Base-by-base conservation (phyloP, 2,797 vertebrate genomes). In the Gouania willdenowi region DNA sequence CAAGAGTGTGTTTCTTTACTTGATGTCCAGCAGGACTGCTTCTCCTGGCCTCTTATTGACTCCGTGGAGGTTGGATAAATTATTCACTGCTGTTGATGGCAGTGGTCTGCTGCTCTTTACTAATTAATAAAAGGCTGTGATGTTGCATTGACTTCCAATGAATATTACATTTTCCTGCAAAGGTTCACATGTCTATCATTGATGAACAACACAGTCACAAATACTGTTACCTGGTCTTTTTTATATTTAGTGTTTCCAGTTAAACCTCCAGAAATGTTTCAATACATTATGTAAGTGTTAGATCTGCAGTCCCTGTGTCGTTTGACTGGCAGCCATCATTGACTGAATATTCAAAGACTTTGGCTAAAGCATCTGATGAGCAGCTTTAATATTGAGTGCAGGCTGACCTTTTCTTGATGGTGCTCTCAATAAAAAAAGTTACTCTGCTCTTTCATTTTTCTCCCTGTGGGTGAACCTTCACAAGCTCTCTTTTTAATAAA, bases 81-180 rank as follows among this genome's bases (percentile, higher is more conserved):
- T 64, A 79, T 82, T 80, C 37, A 77, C 46, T 26, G 18, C 35
- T 56, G 63, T 68, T 76, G 63, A 71, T 23, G 9, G 49, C 45
- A 33, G 24, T 35, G 39, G 56, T 61, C 50, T 37, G 27, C 28
- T 41, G 35, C 52, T 75, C 35, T 70, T 78, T 64, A 71, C 51
- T 70, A 62, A 80, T 81, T 40, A 66, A 78, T 74, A 49, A 66
- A 33, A 18, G 36, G 36, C 29, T 66, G 31, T 47, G 46, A 63
- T 66, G 61, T 47, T 45, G 36, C 39, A 31, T 32, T 33, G 37
- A 56, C 35, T 58, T 31, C 21, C 7, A 30, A 20, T 37, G 32
- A 45, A 42, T 28, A 36, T 25, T 9, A 30, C 25, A 20, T 63
- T 50, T 37, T 52, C 56, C 13, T 20, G 19, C 8, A 21, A 5